Evolutionary conservation across 2,888 invertebrate genomes (phyloP).

Genomic region (Apoda limacodes): DNA sequence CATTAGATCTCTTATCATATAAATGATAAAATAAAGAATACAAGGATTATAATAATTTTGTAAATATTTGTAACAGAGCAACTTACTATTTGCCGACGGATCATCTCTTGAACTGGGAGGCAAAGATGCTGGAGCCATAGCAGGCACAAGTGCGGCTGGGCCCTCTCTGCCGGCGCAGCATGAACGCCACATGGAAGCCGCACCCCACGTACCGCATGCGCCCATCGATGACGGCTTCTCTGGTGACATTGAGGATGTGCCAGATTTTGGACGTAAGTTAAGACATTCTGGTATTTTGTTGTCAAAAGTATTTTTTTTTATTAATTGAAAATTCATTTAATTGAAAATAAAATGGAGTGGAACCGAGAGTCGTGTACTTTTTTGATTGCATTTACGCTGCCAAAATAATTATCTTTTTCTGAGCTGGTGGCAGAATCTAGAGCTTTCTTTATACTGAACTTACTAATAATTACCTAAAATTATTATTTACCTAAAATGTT

Average conservation of each 20-base stretch:
- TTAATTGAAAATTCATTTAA: too few relatives aligned
- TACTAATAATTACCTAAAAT: too few relatives aligned
- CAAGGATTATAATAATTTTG: constrained; percentile 2
- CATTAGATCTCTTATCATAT: too few relatives aligned
- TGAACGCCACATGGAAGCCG: constrained; percentile 73
- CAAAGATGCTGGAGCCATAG: constrained; percentile 29
- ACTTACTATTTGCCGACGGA: constrained; percentile 80
- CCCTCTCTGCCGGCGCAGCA: constrained; percentile 57
- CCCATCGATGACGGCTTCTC: constrained; percentile 89
- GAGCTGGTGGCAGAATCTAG: too few relatives aligned
- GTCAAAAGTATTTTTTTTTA: too few relatives aligned
- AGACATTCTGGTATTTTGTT: too few relatives aligned
- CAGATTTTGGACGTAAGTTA: constrained; percentile 84
- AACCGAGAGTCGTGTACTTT: too few relatives aligned
- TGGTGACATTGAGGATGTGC: constrained; percentile 82
- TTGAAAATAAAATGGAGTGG: too few relatives aligned
- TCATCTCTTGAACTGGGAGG: constrained; percentile 70
- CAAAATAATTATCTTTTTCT: constrained; percentile 4
- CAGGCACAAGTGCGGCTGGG: constrained; percentile 49
- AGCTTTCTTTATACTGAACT: too few relatives aligned
- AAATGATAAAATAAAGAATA: too few relatives aligned
- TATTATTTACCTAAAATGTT: too few relatives aligned
- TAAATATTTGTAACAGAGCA: constrained; percentile 72
- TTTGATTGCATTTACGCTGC: constrained; percentile 4
- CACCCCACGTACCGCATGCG: constrained; percentile 79